phyloP scores from a whole-genome alignment of 2,888 invertebrate species.

The Ophraella communa region DNA sequence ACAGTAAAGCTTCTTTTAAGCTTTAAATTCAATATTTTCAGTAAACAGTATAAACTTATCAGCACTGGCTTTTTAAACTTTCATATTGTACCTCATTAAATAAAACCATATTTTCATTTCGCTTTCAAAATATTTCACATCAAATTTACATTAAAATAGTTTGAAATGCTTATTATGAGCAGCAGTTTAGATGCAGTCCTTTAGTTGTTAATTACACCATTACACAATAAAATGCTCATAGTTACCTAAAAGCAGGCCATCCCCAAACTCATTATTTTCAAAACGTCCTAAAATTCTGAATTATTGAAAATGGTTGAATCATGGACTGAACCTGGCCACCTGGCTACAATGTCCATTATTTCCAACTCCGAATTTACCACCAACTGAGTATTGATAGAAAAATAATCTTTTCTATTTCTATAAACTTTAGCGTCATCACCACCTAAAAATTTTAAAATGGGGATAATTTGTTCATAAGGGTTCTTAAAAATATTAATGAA shows the following conservation, averaged over 20 bases:
- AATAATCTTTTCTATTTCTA: slow-evolving; percentile 7
- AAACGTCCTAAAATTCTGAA: neutral
- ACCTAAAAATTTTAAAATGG: neutral
- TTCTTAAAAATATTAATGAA: neutral
- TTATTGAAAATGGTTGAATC: slow-evolving; percentile 15
- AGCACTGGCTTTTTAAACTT: neutral
- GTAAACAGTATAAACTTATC: neutral
- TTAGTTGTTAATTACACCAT: neutral
- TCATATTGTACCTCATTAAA: neutral
- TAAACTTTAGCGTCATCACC: slow-evolving; percentile 5
- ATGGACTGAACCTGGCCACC: slow-evolving; percentile 16
- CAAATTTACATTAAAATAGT: neutral
- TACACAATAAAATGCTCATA: neutral
- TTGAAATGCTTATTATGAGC: neutral
- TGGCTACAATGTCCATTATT: slow-evolving; percentile 1
- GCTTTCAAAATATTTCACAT: neutral
- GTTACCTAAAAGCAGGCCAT: slow-evolving; percentile 17
- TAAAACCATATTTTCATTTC: neutral
- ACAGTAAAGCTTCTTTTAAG: neutral
- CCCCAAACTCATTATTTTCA: slow-evolving; percentile 10
- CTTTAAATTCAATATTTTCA: neutral
- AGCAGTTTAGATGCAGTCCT: neutral
- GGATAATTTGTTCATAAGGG: no score
- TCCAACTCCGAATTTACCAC: neutral
- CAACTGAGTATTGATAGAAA: slow-evolving; percentile 7